A percentile compares a stretch with the other conserved stretches of the same genome.
Evolutionary conservation across 2,888 invertebrate species (phyloP).

Genomic region (Malacosoma neustria): DNA sequence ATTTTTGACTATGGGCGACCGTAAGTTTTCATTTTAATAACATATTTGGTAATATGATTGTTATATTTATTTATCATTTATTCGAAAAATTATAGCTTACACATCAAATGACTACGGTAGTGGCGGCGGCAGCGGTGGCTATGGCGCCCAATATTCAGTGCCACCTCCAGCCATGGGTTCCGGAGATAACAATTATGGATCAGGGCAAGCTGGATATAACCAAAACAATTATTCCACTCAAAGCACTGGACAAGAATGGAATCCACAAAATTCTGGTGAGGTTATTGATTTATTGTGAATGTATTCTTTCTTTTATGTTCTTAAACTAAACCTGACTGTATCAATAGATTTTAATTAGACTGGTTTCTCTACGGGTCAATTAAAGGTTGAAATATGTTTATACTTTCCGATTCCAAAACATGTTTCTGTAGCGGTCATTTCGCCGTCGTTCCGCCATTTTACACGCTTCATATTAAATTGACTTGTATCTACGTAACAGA

Average conservation of each 20-base stretch:
- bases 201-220: conserved; percentile 43
- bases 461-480: too few species aligned
- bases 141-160: conserved; percentile 61
- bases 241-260: conserved; percentile 48
- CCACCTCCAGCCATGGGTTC: conserved; percentile 56
- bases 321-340: too few species aligned
- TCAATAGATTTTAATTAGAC: too few species aligned
- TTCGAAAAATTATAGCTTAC: conserved; percentile 29
- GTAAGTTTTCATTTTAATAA: conserved; percentile 21
- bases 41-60: background rate
- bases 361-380: too few species aligned
- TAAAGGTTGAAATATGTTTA: too few species aligned
- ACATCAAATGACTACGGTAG: conserved; percentile 54
- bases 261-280: conserved; percentile 42
- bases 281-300: too few species aligned
- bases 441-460: too few species aligned
- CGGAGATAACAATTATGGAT: conserved; percentile 49
- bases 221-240: conserved; percentile 44
- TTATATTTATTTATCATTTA: background rate
- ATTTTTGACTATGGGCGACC: conserved; percentile 26
- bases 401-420: too few species aligned
- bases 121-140: conserved; percentile 43
- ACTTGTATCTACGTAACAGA: too few species aligned
- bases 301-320: too few species aligned
- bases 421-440: too few species aligned